Conservation (phyloP, 2,113 vertebrate species). For the Arvicanthis niloticus region DNA sequence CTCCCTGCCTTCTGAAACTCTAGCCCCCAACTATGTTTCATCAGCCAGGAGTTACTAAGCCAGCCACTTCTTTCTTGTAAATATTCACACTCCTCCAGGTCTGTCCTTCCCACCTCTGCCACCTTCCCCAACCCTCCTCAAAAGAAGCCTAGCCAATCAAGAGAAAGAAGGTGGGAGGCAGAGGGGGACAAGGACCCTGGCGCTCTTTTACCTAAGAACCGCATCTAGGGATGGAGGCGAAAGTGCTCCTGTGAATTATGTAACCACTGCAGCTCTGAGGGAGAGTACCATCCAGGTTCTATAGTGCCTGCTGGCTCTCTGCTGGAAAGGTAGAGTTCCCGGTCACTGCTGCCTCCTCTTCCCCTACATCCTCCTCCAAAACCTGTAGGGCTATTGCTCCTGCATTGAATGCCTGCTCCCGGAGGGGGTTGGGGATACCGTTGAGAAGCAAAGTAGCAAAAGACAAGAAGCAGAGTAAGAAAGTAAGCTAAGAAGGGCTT, state of each 20-base stretch:
- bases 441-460: not conserved
- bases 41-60: conserved; percentile 35
- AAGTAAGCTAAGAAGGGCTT: not conserved
- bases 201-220: conserved; percentile 83
- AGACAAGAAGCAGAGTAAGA: not conserved
- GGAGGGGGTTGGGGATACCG: too few relatives aligned
- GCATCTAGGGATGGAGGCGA: conserved; percentile 83
- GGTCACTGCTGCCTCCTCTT: conserved; percentile 55
- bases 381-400: conserved; percentile 37
- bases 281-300: conserved; percentile 87
- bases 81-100: conserved; percentile 36
- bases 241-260: conserved; percentile 87
- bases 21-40: conserved; percentile 1
- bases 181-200: not conserved
- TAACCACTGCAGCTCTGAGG: conserved; percentile 90
- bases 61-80: conserved; percentile 48
- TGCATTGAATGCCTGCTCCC: conserved; percentile 39
- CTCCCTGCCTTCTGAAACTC: conserved; percentile 51
- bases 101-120: not conserved
- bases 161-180: not conserved
- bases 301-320: conserved; percentile 86
- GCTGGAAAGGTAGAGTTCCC: conserved; percentile 84
- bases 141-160: not conserved
- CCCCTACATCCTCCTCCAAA: conserved; percentile 55
- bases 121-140: not conserved